Evolutionary conservation across 2,888 invertebrate species (phyloP).

Genomic region (Drosophila lutescens): DNA sequence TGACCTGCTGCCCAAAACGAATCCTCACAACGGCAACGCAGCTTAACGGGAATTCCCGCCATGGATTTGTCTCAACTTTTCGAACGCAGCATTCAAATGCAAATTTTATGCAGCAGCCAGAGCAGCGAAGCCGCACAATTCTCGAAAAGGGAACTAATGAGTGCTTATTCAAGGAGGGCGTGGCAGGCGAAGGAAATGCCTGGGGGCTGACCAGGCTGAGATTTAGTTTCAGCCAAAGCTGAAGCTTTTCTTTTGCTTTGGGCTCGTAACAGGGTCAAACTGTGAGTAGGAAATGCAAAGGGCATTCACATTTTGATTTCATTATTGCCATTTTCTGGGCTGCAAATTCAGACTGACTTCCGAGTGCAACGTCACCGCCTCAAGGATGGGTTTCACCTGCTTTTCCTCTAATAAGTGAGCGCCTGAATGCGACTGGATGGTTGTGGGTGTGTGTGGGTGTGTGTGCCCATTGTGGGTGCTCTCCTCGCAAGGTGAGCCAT

Average conservation of each 20-base stretch:
- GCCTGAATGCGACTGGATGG: constrained; percentile 2
- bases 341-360: constrained; percentile 66
- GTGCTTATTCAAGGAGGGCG: constrained; percentile 49
- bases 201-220: constrained; percentile 13
- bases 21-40: constrained; percentile 10
- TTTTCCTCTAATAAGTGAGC: constrained; percentile 39
- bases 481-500: constrained; percentile 58
- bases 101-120: constrained; percentile 33
- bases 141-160: constrained; percentile 70
- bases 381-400: constrained; percentile 40
- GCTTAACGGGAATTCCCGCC: not conserved
- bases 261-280: constrained; percentile 71
- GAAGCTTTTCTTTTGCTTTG: not conserved
- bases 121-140: constrained; percentile 36
- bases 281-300: constrained; percentile 78
- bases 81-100: constrained; percentile 35
- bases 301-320: constrained; percentile 80
- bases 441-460: not conserved
- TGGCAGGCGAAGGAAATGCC: constrained; percentile 16
- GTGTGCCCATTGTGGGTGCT: constrained; percentile 45
- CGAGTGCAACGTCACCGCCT: constrained; percentile 74
- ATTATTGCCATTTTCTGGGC: constrained; percentile 66
- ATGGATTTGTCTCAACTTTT: constrained; percentile 21
- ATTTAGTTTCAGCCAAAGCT: constrained; percentile 5
- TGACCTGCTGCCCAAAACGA: constrained; percentile 14